Evolutionary conservation across 2,797 vertebrate species (phyloP), one percentile per base, ranked within the genome.

Genomic region (Crenichthys baileyi): DNA sequence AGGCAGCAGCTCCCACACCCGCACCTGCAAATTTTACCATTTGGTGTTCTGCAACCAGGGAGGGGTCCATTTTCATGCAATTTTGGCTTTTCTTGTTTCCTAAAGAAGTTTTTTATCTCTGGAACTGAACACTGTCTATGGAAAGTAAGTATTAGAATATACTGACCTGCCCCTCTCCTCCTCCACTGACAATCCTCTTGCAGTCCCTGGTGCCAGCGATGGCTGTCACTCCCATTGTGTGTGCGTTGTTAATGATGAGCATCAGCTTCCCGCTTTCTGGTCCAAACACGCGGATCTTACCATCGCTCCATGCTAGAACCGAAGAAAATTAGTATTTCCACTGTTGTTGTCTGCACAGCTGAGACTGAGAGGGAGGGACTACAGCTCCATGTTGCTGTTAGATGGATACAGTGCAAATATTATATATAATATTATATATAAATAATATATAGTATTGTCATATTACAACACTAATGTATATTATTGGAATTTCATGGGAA

Each of bases 161-260:
- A 72, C 92, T 83, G 7, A 97, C 97, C 97, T 97, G 95, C 68
- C 98, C 98, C 76, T 97, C 96, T 61, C 95, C 97, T 22, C 97
- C 97, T 48, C 97, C 98, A 29, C 97, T 98, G 83, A 98, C 56
- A 56, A 98, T 94, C 83, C 93, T 95, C 80, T 90, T 96, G 70
- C 96, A 96, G 93, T 96, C 95, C 1, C 88, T 95, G 80, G 97
- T 96, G 70, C 95, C 91, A 2, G 96, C 93, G 0, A 97, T 93
- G 55, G 97, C 96, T 0, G 96, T 97, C 85, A 96, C 97, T 0
- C 95, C 97, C 83, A 93, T 90, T 86, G 91, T 96, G 85, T 97
- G 97, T 4, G 97, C 97, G 0, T 95, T 90, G 78, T 95, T 87
- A 76, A 97, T 96, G 76, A 87, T 67, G 2, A 96, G 94, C 83